A percentile compares a stretch with the other conserved stretches of the same genome.
These are phyloP conservation scores for Potorous gilbertii DNA, from an alignment of 2,797 vertebrate species.

Conservation along the genomic window DNA sequence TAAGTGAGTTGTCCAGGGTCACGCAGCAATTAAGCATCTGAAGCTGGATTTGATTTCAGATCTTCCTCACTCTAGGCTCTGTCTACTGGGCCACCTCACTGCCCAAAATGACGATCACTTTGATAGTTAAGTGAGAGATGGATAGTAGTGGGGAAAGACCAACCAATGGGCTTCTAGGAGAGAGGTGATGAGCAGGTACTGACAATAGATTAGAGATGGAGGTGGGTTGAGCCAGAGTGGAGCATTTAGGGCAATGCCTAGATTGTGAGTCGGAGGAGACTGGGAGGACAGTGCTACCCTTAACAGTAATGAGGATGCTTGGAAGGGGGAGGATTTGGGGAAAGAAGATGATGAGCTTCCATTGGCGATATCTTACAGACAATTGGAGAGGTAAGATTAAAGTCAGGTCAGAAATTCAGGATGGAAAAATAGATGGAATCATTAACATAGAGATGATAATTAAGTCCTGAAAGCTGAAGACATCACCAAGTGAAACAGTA, in stretches of 20 bases:
- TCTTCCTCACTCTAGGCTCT: background rate
- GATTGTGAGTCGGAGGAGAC: background rate
- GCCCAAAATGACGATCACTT: background rate
- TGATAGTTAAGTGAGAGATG: background rate
- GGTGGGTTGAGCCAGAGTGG: background rate
- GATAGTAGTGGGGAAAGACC: background rate
- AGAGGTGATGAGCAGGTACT: background rate
- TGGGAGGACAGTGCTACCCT: background rate
- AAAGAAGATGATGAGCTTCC: background rate
- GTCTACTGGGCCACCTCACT: background rate
- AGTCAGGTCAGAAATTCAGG: background rate
- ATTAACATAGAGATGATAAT: background rate
- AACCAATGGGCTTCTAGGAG: background rate
- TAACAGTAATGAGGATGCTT: background rate
- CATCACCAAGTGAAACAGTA: background rate
- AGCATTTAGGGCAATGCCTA: background rate
- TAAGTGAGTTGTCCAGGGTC: background rate
- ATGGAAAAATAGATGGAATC: background rate
- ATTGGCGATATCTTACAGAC: background rate
- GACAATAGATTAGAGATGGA: background rate
- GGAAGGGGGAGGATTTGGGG: background rate
- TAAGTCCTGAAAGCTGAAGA: background rate
- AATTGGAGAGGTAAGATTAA: background rate
- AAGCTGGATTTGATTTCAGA: background rate
- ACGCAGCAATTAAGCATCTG: background rate